Conservation (phyloP, 2,113 vertebrate species). For the Mastomys coucha region DNA sequence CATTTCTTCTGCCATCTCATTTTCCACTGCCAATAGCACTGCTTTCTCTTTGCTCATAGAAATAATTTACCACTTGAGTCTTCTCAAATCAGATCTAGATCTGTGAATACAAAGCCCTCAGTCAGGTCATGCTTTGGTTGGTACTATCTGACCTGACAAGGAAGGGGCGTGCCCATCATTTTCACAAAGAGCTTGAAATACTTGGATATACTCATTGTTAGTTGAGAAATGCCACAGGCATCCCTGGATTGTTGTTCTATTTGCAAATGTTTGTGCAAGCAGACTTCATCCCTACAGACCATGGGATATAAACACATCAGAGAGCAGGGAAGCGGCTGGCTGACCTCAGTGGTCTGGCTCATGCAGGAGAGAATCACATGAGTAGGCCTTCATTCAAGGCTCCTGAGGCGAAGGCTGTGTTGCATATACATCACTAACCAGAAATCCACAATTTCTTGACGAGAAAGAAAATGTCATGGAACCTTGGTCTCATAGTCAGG, state of each 20-base stretch:
- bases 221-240: neutral
- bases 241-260: neutral
- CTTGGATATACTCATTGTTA: neutral
- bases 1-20: neutral
- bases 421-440: fast-evolving
- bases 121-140: neutral
- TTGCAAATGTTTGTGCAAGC: neutral
- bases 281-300: neutral
- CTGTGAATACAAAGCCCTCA: neutral
- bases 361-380: neutral
- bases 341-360: neutral
- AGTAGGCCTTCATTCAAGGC: neutral
- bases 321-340: no score
- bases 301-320: neutral
- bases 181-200: neutral
- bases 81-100: neutral
- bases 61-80: neutral
- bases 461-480: fast-evolving
- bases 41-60: neutral
- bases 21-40: neutral
- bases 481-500: neutral
- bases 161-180: neutral
- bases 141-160: neutral
- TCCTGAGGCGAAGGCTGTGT: neutral
- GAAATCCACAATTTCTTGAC: neutral